These are phyloP conservation scores for Athrips mouffetella DNA, from an alignment of 2,888 invertebrate genomes.

Conservation along the genomic window DNA sequence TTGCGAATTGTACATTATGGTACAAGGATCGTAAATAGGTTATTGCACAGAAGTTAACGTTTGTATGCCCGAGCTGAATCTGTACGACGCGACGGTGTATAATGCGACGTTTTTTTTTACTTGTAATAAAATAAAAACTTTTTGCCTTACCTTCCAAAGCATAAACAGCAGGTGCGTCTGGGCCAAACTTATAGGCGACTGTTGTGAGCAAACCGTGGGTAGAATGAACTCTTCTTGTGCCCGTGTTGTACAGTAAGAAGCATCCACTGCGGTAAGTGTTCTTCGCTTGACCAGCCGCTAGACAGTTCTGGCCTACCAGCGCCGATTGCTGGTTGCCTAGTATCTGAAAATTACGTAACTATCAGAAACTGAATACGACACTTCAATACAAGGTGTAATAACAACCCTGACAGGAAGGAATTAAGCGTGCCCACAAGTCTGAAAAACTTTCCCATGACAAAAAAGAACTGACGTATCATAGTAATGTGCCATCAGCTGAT, in stretches of 20 bases:
- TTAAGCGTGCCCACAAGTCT: too few relatives aligned
- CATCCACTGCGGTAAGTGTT: conserved; percentile 97
- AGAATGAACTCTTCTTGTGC: conserved; percentile 88
- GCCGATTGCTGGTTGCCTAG: conserved; percentile 98
- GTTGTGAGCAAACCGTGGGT: conserved; percentile 93
- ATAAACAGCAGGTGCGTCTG: conserved; percentile 87
- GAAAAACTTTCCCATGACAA: too few relatives aligned
- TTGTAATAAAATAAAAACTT: background rate
- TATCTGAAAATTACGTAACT: conserved; percentile 81
- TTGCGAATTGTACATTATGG: too few relatives aligned
- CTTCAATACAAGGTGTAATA: too few relatives aligned
- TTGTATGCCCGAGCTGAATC: too few relatives aligned
- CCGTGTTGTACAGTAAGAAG: conserved; percentile 97
- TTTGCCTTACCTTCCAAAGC: conserved; percentile 91
- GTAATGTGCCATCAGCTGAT: too few relatives aligned
- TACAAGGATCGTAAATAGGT: too few relatives aligned
- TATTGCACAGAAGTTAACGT: too few relatives aligned
- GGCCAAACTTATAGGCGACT: conserved; percentile 93
- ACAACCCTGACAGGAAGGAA: too few relatives aligned
- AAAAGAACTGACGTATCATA: too few relatives aligned
- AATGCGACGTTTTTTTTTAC: background rate
- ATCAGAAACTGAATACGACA: background rate
- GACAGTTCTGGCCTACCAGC: conserved; percentile 93
- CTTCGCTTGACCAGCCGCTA: conserved; percentile 93
- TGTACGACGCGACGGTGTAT: too few relatives aligned